Conservation (phyloP, 2,888 invertebrate genomes). For the Aporophyla nigra region DNA sequence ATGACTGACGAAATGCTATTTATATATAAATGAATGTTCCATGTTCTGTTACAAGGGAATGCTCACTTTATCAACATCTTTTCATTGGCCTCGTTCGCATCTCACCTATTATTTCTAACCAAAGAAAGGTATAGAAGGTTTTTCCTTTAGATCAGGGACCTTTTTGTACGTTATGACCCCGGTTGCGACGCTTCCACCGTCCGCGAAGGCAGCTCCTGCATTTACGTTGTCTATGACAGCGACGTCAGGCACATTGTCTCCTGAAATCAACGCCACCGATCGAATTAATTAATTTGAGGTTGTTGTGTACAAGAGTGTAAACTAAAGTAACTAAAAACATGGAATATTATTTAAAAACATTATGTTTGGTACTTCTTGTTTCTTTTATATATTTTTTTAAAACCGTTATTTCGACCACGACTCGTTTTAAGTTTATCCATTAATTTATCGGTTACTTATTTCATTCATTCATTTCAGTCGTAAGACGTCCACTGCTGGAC, state of each 20-base stretch:
- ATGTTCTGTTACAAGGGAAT: background rate
- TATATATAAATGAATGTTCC: background rate
- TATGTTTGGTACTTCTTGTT: too few species aligned
- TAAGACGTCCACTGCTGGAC: too few species aligned
- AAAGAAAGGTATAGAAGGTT: background rate
- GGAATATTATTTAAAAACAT: too few species aligned
- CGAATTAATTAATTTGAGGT: too few species aligned
- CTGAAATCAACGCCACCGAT: conserved; percentile 13
- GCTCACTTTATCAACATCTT: background rate
- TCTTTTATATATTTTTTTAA: too few species aligned
- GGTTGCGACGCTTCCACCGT: background rate
- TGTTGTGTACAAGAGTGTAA: too few species aligned
- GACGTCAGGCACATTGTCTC: conserved; percentile 22
- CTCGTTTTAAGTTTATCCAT: too few species aligned
- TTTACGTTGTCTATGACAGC: conserved; percentile 26
- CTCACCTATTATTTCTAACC: background rate
- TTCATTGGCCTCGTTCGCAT: background rate
- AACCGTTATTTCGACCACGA: too few species aligned
- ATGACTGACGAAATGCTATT: background rate
- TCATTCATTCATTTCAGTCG: too few species aligned
- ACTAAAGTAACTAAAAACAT: too few species aligned
- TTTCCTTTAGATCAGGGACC: background rate
- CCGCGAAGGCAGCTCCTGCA: conserved; percentile 20
- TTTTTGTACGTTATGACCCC: conserved; percentile 16
- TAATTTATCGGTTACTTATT: too few species aligned